These are phyloP conservation scores for Sarcoramphus papa DNA, from an alignment of 2,797 vertebrate species.

Conservation along the genomic window DNA sequence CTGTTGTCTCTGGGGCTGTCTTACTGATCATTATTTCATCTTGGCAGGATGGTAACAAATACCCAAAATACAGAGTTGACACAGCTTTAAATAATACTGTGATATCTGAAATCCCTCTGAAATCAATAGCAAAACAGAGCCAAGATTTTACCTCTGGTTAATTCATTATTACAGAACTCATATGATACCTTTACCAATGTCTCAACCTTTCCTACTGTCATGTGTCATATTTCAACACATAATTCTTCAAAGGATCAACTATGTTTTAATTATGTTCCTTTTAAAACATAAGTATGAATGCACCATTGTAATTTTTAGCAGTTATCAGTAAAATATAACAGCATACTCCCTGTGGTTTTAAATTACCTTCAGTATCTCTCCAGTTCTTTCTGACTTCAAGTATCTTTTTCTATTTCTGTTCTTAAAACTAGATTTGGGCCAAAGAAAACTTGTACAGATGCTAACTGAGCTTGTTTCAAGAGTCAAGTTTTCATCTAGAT, in stretches of 20 bases:
- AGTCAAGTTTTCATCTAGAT: not conserved
- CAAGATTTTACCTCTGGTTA: not conserved
- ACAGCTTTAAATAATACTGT: not conserved
- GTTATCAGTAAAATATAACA: not conserved
- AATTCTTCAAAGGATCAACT: not conserved
- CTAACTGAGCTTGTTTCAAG: not conserved
- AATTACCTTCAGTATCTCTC: not conserved
- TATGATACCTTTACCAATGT: not conserved
- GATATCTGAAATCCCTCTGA: not conserved
- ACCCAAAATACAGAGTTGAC: not conserved
- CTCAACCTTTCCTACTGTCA: not conserved
- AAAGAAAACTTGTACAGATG: not conserved
- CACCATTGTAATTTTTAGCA: not conserved
- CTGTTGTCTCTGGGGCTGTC: not conserved
- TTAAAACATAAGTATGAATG: not conserved
- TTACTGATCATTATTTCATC: not conserved
- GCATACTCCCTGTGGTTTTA: not conserved
- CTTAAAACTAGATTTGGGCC: not conserved
- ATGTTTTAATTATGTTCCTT: not conserved
- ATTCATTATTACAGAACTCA: not conserved
- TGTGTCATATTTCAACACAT: not conserved
- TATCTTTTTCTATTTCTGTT: not conserved
- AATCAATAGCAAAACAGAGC: not conserved
- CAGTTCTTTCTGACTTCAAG: not conserved
- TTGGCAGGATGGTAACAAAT: not conserved